These are phyloP conservation scores for Tenthredo notha DNA, from an alignment of 2,888 invertebrate species.

Conservation along the genomic window DNA sequence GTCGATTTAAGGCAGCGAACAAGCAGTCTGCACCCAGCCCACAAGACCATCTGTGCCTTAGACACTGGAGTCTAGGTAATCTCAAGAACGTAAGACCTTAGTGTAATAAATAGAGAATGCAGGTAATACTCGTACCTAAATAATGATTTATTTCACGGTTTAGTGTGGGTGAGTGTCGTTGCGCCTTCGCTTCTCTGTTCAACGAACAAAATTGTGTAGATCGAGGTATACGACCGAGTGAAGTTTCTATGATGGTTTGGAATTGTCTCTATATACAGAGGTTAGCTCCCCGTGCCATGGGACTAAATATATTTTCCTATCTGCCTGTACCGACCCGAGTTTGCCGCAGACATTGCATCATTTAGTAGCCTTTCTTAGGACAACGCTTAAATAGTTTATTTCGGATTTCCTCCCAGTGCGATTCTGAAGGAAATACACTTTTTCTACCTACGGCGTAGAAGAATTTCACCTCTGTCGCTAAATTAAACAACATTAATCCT, in stretches of 20 bases:
- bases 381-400: conserved; percentile 42
- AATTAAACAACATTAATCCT: background rate
- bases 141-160: conserved; percentile 23
- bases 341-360: conserved; percentile 42
- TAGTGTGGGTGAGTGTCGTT: conserved; percentile 4
- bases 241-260: background rate
- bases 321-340: conserved; percentile 14
- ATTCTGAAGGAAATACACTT: background rate
- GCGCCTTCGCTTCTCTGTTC: background rate
- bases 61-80: conserved; percentile 4
- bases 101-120: conserved; percentile 20
- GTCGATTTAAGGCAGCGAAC: background rate
- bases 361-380: conserved; percentile 45
- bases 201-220: conserved; percentile 20
- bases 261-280: background rate
- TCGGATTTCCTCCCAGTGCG: conserved; percentile 14
- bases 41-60: background rate
- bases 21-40: background rate
- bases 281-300: background rate
- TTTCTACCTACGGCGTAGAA: background rate
- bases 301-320: background rate
- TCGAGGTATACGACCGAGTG: background rate
- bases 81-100: background rate
- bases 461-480: background rate
- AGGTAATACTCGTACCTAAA: conserved; percentile 18